A percentile compares a stretch with the other conserved stretches of the same genome.
Evolutionary conservation across 2,888 invertebrate genomes (phyloP).

Genomic region (Himalopsyche japonica): DNA sequence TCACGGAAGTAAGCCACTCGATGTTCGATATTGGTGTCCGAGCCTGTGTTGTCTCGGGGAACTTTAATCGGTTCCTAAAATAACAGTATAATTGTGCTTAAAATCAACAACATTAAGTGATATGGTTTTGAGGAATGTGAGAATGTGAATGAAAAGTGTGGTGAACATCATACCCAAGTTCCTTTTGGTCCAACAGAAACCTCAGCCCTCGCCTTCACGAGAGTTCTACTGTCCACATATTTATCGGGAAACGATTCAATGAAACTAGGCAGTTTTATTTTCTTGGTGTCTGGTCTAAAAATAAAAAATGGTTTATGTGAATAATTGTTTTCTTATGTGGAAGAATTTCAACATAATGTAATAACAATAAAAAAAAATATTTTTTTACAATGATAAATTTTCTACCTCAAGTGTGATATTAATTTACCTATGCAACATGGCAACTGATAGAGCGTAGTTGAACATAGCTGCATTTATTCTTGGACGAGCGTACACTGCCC

Average conservation of each 20-base stretch:
- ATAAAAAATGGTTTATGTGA: neutral
- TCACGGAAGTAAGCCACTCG: constrained; percentile 82
- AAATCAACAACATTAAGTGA: too few species aligned
- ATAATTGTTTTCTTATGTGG: neutral
- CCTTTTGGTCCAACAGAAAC: constrained; percentile 54
- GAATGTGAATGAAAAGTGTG: too few species aligned
- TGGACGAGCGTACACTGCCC: constrained; percentile 60
- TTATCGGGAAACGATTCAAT: constrained; percentile 65
- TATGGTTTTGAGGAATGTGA: too few species aligned
- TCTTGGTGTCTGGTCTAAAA: constrained; percentile 56
- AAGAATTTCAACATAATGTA: neutral
- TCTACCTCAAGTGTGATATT: too few species aligned
- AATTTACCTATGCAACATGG: constrained; percentile 56
- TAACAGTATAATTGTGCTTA: too few species aligned
- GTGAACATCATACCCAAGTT: constrained; percentile 46
- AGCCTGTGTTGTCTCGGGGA: constrained; percentile 74
- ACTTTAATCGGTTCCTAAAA: constrained; percentile 55
- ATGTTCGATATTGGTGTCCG: constrained; percentile 74
- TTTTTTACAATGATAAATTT: too few species aligned
- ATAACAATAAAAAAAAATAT: too few species aligned
- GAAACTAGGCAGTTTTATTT: constrained; percentile 61
- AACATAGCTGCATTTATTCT: constrained; percentile 64
- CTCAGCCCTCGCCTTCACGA: constrained; percentile 58
- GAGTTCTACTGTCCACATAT: constrained; percentile 60
- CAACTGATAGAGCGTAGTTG: constrained; percentile 64